Conservation (phyloP, 2,113 vertebrate species). For the Bufo bufo region DNA sequence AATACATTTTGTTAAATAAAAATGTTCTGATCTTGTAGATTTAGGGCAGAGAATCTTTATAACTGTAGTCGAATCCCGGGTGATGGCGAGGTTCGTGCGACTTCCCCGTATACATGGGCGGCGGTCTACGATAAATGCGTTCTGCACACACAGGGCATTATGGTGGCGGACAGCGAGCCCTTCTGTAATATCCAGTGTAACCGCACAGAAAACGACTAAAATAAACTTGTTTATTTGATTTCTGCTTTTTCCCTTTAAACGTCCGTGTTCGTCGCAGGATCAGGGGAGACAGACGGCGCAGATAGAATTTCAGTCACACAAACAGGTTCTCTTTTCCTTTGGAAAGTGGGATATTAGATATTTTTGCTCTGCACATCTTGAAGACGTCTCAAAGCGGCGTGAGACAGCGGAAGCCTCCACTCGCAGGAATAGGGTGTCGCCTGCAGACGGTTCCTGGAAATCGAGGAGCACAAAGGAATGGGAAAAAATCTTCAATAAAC, state of each 20-base stretch:
- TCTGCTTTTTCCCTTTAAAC: constrained; percentile 7
- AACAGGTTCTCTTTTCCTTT: constrained; percentile 9
- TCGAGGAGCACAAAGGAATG: neutral
- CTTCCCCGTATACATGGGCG: neutral
- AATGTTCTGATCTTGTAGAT: neutral
- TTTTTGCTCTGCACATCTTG: neutral
- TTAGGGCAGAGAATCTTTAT: neutral
- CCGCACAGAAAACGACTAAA: constrained; percentile 3
- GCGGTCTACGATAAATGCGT: neutral
- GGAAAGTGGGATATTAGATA: constrained; percentile 6
- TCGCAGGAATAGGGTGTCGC: neutral
- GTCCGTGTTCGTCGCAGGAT: neutral
- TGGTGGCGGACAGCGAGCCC: neutral
- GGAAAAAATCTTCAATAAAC: neutral
- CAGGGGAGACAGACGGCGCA: neutral
- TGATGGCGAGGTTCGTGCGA: neutral
- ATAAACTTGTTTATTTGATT: constrained; percentile 29
- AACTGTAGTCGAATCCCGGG: neutral
- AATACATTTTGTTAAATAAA: neutral
- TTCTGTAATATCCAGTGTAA: neutral
- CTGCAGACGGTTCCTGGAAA: constrained; percentile 27
- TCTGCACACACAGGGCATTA: neutral
- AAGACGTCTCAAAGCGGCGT: neutral
- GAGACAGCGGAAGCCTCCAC: neutral
- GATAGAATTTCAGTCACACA: neutral